phyloP scores from a whole-genome alignment of 2,888 invertebrate species.

The Hydrotaea cyrtoneurina region DNA sequence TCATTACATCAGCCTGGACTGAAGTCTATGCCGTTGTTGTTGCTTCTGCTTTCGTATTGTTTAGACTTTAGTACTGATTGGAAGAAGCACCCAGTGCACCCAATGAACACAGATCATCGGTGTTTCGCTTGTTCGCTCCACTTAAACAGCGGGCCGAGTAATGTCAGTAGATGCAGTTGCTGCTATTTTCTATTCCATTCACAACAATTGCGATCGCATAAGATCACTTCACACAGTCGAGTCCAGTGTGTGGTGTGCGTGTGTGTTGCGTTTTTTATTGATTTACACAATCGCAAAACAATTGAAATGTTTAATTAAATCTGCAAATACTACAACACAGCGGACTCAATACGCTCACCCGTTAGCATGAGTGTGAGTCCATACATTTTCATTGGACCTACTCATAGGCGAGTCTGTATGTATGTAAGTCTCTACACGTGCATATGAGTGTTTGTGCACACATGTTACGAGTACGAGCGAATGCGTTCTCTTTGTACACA shows the following conservation, averaged over 20 bases:
- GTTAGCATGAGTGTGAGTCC: not conserved
- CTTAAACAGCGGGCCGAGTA: slow-evolving; percentile 36
- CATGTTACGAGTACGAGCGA: slow-evolving; percentile 1
- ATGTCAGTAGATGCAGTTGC: slow-evolving; percentile 9
- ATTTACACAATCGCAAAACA: slow-evolving; percentile 66
- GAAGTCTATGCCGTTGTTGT: not conserved
- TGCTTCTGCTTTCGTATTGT: not conserved
- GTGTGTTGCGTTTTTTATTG: slow-evolving; percentile 52
- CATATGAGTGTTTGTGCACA: slow-evolving; percentile 15
- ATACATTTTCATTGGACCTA: slow-evolving; percentile 12
- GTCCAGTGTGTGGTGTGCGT: slow-evolving; percentile 21
- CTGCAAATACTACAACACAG: slow-evolving; percentile 40
- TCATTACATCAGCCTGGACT: not conserved
- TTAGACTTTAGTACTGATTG: not conserved
- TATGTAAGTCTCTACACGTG: too few species aligned
- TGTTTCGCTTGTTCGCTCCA: not conserved
- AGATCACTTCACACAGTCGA: slow-evolving; percentile 30
- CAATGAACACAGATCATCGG: not conserved
- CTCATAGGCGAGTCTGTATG: slow-evolving; percentile 1
- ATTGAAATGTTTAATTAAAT: slow-evolving; percentile 66
- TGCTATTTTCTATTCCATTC: slow-evolving; percentile 11
- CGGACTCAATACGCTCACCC: not conserved
- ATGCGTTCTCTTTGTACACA: slow-evolving; percentile 19
- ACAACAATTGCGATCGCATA: slow-evolving; percentile 46
- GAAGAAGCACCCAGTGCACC: not conserved